These are phyloP conservation scores for Otolemur garnettii DNA, from an alignment of 2,113 vertebrate species.

Conservation along the genomic window DNA sequence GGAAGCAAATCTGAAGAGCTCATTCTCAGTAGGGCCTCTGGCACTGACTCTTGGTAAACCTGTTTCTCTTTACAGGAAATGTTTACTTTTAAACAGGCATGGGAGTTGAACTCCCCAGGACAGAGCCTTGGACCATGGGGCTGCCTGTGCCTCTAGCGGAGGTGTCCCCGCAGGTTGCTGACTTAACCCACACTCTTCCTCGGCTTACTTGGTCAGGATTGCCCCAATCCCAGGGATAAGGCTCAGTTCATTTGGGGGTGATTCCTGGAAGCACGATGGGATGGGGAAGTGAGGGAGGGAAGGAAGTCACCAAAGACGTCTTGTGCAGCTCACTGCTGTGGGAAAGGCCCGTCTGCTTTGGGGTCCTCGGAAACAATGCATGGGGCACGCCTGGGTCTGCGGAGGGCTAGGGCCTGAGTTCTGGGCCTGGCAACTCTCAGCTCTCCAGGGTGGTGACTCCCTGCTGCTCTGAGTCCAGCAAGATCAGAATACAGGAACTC, in stretches of 20 bases:
- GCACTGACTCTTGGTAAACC: too few relatives aligned
- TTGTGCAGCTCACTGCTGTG: not conserved
- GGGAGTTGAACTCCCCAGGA: not conserved
- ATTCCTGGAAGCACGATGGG: not conserved
- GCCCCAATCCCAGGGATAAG: not conserved
- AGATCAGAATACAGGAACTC: not conserved
- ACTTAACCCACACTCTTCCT: not conserved
- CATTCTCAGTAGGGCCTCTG: fast-evolving
- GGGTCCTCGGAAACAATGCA: not conserved
- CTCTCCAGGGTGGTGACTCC: not conserved
- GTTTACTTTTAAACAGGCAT: not conserved
- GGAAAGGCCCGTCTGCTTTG: fast-evolving
- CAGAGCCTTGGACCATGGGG: fast-evolving
- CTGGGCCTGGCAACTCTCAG: too few relatives aligned
- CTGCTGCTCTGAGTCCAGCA: not conserved
- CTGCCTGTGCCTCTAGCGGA: not conserved
- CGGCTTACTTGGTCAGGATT: not conserved
- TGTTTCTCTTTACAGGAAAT: not conserved
- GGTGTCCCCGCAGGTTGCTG: too few relatives aligned
- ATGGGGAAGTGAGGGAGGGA: not conserved
- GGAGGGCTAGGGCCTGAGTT: not conserved
- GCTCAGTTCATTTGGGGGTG: not conserved
- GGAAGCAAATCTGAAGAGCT: not conserved
- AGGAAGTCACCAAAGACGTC: not conserved
- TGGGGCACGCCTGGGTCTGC: fast-evolving